These are phyloP conservation scores for Eupeodes luniger DNA, from an alignment of 2,888 invertebrate species.

Conservation along the genomic window DNA sequence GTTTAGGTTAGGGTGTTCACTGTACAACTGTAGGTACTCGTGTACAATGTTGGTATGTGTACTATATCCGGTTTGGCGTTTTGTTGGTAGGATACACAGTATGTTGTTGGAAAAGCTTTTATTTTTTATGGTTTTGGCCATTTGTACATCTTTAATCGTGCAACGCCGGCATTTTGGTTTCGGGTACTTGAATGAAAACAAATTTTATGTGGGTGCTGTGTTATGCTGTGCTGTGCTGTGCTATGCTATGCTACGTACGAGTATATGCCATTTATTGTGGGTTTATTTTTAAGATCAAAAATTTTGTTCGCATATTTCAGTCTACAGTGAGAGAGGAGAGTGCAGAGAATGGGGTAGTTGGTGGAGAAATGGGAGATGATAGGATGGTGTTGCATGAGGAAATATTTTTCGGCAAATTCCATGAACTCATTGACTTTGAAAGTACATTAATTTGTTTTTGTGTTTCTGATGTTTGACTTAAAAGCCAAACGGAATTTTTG, in stretches of 20 bases:
- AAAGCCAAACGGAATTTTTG: neutral
- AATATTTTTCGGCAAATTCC: constrained; percentile 17
- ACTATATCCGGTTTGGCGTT: constrained; percentile 18
- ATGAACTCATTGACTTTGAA: constrained; percentile 38
- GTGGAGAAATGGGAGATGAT: neutral
- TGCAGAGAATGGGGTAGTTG: neutral
- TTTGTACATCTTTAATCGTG: constrained; percentile 62
- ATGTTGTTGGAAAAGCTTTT: constrained; percentile 28
- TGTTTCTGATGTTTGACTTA: neutral
- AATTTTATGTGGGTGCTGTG: constrained; percentile 46
- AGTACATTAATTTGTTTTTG: constrained; percentile 13
- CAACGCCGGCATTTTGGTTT: constrained; percentile 71
- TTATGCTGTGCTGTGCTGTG: too few relatives aligned
- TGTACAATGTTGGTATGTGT: neutral
- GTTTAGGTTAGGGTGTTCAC: neutral
- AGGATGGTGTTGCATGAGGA: neutral
- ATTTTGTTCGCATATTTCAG: neutral
- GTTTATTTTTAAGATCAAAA: constrained; percentile 31
- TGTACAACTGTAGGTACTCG: neutral
- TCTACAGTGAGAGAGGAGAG: neutral
- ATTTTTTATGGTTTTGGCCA: constrained; percentile 20
- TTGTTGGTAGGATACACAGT: neutral
- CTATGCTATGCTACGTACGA: neutral
- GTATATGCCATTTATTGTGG: constrained; percentile 37
- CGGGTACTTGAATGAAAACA: constrained; percentile 31